phyloP scores from a whole-genome alignment of 2,113 vertebrate species.

The Lamprotornis superbus region DNA sequence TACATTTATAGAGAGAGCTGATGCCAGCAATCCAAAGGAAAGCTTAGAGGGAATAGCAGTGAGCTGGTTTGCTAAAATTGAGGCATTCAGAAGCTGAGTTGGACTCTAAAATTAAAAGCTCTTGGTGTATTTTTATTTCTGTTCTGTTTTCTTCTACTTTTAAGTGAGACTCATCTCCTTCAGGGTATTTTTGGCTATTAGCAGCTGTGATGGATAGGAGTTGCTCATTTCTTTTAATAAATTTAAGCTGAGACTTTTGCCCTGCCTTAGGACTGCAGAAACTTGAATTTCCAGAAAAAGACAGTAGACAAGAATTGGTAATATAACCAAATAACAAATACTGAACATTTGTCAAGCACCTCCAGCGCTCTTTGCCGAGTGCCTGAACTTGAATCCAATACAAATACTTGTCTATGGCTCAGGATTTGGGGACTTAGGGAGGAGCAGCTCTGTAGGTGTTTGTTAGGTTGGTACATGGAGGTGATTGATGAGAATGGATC shows the following conservation, averaged over 20 bases:
- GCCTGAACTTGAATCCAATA: not conserved
- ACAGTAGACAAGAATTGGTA: not conserved
- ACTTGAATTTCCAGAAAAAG: not conserved
- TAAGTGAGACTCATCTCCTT: not conserved
- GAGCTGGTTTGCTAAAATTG: not conserved
- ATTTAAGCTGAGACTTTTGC: not conserved
- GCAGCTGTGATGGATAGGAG: not conserved
- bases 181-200: not conserved
- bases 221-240: not conserved
- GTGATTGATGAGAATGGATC: not conserved
- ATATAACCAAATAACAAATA: not conserved
- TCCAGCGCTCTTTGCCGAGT: not conserved
- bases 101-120: constrained; percentile 24
- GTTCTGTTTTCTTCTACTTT: constrained; percentile 18
- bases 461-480: not conserved
- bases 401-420: not conserved
- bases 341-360: not conserved
- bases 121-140: constrained; percentile 24
- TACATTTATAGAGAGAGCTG: not conserved
- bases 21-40: not conserved
- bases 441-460: not conserved
- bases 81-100: not conserved
- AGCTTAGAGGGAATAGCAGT: not conserved
- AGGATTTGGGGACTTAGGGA: not conserved
- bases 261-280: not conserved